Evolutionary conservation across 2,888 invertebrate genomes (phyloP), one percentile per base, ranked within the genome.

Genomic region (Sinhomidia bicolor): DNA sequence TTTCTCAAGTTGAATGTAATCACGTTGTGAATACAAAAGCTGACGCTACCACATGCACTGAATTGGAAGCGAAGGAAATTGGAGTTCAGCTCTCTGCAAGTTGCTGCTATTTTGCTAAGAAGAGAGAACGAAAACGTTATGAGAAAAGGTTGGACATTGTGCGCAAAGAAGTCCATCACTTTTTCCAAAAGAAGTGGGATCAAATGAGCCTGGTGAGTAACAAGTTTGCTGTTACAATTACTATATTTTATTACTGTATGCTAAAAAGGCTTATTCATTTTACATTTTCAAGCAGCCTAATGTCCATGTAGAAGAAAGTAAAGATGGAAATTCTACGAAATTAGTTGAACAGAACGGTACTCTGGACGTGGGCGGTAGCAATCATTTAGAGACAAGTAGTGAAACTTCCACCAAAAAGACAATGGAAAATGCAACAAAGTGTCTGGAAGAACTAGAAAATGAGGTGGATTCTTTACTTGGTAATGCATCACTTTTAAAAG

Each of bases 61-160:
- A 44, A 2, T 41, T 32, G 0, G 36, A 65, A n/a, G 20, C 41
- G 12, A 17, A 17, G 1, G 44, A 74, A 47, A 26, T 47, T 5
- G 68, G 23, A 29, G 32, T 82, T 51, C 82, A 82, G 36, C 29
- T 82, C 6, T 68, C 82, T 14, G 82, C 44, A 47, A 51, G 29
- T 29, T 82, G 82, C 29, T 82, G 82, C n/a, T 68, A 68, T 17
- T 51, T 82, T 44, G 17, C 51, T 2, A 44, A 51, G 17, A 82
- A 51, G 36, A 9, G 54, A 12, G 32, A 41, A 41, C 23, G 68
- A 14, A 82, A 51, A 12, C 2, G 17, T 10, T 82, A 51, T 29
- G 68, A 68, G 20, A 51, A 5, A 6, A 68, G 7, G 12, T 23
- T 74, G 26, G 26, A 74, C 14, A 12, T 23, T 2, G 6, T 41